These are phyloP conservation scores for Phthorimaea operculella DNA, from an alignment of 1,140 invertebrate genomes.

Conservation along the genomic window DNA sequence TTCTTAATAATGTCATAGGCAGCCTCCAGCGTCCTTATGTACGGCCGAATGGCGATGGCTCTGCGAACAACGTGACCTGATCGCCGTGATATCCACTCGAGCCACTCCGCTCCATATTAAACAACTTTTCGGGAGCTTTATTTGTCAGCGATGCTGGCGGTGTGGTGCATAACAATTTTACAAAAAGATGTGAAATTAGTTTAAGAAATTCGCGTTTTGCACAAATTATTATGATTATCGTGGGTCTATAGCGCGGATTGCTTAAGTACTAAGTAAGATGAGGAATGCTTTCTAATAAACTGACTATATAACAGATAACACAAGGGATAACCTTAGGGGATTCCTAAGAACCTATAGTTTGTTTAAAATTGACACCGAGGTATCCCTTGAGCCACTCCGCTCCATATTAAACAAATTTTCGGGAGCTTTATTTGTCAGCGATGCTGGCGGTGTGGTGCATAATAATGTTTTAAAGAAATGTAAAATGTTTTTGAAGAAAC, in stretches of 20 bases:
- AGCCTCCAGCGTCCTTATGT: constrained; percentile 20
- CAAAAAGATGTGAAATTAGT: too few relatives aligned
- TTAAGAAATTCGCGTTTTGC: too few relatives aligned
- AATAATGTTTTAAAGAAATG: neutral
- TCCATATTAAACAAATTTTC: constrained; percentile 2
- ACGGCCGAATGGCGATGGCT: constrained; percentile 13
- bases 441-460: neutral
- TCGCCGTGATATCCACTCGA: constrained; percentile 4
- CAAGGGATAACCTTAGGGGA: too few relatives aligned
- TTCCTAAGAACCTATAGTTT: too few relatives aligned
- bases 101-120: constrained; percentile 1
- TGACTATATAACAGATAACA: too few relatives aligned
- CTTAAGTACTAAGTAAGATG: too few relatives aligned
- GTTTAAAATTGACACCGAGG: too few relatives aligned
- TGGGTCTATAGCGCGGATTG: too few relatives aligned
- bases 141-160: neutral
- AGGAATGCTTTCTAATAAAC: too few relatives aligned
- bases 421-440: neutral
- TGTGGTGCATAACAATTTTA: neutral
- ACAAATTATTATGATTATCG: too few relatives aligned
- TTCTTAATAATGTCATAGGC: constrained; percentile 48
- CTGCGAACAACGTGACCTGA: constrained; percentile 25
- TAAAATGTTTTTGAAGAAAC: too few relatives aligned
- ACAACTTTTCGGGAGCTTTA: neutral
- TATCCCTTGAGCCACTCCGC: too few relatives aligned